Evolutionary conservation across 2,113 vertebrate species (phyloP).

Genomic region (Aptenodytes forsteri): DNA sequence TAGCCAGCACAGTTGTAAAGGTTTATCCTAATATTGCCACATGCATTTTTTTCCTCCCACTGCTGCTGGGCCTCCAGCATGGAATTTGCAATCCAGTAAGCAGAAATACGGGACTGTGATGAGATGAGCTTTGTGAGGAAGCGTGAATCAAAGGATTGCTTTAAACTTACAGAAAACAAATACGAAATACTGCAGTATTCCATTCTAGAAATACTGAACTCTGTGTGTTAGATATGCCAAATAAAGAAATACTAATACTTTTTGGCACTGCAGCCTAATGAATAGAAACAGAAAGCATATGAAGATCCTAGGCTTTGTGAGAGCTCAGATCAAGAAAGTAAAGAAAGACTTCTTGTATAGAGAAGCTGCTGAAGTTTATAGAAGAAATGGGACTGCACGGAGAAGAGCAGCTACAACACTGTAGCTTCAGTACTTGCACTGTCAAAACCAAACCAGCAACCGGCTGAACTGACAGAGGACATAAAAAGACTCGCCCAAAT

Average conservation of each 20-base stretch:
- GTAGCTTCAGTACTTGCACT: background rate
- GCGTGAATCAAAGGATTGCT: background rate
- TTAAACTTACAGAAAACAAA: background rate
- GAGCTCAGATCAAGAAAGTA: background rate
- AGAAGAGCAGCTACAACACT: background rate
- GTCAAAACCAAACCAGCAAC: background rate
- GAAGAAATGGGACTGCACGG: background rate
- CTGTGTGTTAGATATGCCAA: background rate
- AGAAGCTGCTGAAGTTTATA: background rate
- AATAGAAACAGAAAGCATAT: background rate
- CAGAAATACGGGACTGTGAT: background rate
- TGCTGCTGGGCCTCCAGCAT: background rate
- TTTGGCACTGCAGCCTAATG: background rate
- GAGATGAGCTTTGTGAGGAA: background rate
- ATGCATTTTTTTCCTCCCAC: background rate
- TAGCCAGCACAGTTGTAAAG: background rate
- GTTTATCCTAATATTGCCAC: background rate
- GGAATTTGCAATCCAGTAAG: background rate
- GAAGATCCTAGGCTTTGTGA: background rate
- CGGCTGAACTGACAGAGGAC: background rate
- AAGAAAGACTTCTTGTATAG: background rate
- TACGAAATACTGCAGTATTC: background rate
- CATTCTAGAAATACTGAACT: background rate
- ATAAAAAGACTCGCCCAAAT: background rate
- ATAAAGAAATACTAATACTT: background rate